Conservation (phyloP, 2,113 vertebrate species). For the Eulemur macaco region DNA sequence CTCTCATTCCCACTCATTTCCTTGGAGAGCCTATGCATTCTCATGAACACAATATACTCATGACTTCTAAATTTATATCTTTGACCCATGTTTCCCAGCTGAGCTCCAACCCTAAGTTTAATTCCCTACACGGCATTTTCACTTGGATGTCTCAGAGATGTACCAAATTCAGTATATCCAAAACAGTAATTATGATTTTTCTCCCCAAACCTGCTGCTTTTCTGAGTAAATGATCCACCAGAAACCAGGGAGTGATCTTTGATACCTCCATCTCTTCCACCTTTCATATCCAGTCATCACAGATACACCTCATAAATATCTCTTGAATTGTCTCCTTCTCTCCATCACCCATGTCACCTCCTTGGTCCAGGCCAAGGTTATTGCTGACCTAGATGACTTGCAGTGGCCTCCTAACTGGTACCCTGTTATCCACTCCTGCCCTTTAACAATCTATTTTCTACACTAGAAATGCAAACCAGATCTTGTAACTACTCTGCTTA, state of each 20-base stretch:
- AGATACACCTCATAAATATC: not conserved
- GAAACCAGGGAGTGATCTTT: not conserved
- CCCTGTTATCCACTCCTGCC: no score
- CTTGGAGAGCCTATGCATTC: not conserved
- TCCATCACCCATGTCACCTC: not conserved
- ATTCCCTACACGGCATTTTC: not conserved
- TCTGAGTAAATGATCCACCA: not conserved
- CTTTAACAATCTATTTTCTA: not conserved
- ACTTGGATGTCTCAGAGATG: not conserved
- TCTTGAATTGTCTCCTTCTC: not conserved
- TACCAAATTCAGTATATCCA: not conserved
- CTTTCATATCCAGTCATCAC: not conserved
- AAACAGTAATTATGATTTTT: not conserved
- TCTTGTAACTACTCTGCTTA: not conserved
- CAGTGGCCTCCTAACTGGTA: not conserved
- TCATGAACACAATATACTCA: not conserved
- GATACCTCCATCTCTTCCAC: not conserved
- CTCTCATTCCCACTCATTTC: not conserved
- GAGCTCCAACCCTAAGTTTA: not conserved
- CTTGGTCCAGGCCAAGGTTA: not conserved
- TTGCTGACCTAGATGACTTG: not conserved
- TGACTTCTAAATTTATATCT: not conserved
- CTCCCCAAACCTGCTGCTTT: not conserved
- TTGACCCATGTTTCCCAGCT: not conserved
- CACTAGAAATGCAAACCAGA: not conserved